Percentiles rank a stretch among this genome's conserved stretches.
phyloP scores from a whole-genome alignment of 2,888 invertebrate genomes.

The Agriopis marginaria region DNA sequence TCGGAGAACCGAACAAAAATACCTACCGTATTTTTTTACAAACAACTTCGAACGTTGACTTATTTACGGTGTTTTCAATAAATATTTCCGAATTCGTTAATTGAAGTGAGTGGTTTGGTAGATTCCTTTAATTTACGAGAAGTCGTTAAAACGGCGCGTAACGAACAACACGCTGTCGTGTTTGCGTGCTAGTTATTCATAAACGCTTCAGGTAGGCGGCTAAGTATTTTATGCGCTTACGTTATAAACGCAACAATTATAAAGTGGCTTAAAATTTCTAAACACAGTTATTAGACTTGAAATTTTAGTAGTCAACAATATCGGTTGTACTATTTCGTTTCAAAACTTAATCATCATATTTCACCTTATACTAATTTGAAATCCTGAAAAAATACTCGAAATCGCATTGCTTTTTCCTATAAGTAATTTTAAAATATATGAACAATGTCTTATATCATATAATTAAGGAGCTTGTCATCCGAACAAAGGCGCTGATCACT shows the following conservation, averaged over 20 bases:
- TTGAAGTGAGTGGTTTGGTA: slow-evolving; percentile 38
- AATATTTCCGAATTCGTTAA: slow-evolving; percentile 38
- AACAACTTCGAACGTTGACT: background rate
- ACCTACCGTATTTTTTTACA: background rate
- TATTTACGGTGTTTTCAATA: slow-evolving; percentile 25
- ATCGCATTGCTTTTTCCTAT: slow-evolving; percentile 15
- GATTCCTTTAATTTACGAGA: slow-evolving; percentile 38
- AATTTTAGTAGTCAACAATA: background rate
- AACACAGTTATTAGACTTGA: background rate
- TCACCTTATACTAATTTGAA: background rate
- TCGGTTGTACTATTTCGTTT: background rate
- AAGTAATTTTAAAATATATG: background rate
- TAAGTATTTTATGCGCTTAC: slow-evolving; percentile 56
- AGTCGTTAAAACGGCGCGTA: slow-evolving; percentile 36
- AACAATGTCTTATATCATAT: slow-evolving; percentile 61
- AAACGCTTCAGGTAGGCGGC: slow-evolving; percentile 53
- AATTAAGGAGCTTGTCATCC: slow-evolving; percentile 54
- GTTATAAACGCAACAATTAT: slow-evolving; percentile 48
- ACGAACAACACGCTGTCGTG: slow-evolving; percentile 45
- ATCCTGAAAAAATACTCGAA: background rate
- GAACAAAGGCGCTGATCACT: slow-evolving; percentile 47
- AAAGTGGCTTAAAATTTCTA: slow-evolving; percentile 22
- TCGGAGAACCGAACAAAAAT: background rate
- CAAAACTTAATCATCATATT: background rate
- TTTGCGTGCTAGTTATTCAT: slow-evolving; percentile 51